Conservation (phyloP, 2,888 invertebrate genomes). For the Catonia carolina region DNA sequence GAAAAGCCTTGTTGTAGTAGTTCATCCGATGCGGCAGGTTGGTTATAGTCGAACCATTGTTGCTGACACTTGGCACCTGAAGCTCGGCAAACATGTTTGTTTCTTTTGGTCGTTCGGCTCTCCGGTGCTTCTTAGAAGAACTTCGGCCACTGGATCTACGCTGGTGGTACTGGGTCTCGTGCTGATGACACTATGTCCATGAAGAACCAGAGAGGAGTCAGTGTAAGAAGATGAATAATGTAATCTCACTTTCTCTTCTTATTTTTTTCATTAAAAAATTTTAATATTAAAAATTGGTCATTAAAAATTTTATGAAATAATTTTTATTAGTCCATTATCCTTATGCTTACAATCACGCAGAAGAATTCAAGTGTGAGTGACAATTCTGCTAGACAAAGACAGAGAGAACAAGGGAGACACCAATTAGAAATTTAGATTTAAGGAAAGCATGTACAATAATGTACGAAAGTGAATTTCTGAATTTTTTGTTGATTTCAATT, state of each 20-base stretch:
- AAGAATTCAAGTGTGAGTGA: slow-evolving; percentile 23
- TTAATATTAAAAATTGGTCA: no score
- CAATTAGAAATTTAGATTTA: background rate
- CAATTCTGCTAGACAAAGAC: slow-evolving; percentile 23
- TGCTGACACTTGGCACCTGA: slow-evolving; percentile 29
- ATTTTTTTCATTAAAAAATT: no score
- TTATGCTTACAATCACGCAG: slow-evolving; percentile 22
- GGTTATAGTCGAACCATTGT: slow-evolving; percentile 30
- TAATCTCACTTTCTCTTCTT: no score
- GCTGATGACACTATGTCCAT: no score
- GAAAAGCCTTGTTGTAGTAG: slow-evolving; percentile 31
- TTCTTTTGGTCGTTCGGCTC: slow-evolving; percentile 15
- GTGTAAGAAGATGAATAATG: no score
- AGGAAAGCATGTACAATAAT: background rate
- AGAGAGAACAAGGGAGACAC: slow-evolving; percentile 13
- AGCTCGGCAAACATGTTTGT: slow-evolving; percentile 27
- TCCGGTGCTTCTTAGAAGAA: slow-evolving; percentile 2
- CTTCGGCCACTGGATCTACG: slow-evolving; percentile 3
- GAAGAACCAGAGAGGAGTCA: no score
- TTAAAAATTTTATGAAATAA: no score
- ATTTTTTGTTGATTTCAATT: no score
- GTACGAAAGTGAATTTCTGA: no score
- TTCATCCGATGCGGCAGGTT: slow-evolving; percentile 25
- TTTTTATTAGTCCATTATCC: background rate
- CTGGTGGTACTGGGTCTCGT: no score